Percentiles rank a stretch among this genome's conserved stretches.
Evolutionary conservation across 2,113 vertebrate species (phyloP).

Genomic region (Lota lota): DNA sequence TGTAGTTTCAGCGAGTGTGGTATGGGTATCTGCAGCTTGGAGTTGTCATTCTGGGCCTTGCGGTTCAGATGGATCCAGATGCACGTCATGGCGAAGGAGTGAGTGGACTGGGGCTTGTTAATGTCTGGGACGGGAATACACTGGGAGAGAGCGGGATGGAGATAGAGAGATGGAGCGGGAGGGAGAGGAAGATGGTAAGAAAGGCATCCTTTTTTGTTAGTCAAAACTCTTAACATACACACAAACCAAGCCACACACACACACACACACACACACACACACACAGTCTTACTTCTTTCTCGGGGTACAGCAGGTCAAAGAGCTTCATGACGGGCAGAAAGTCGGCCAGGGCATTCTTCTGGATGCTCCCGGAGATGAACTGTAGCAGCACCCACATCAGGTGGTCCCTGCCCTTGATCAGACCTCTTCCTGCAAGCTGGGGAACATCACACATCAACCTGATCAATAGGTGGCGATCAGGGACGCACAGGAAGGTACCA

Average conservation of each 20-base stretch:
- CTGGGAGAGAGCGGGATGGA: conserved; percentile 60
- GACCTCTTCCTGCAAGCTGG: conserved; percentile 93
- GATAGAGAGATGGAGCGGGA: not conserved
- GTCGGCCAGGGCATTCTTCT: conserved; percentile 95
- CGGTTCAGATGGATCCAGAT: conserved; percentile 99
- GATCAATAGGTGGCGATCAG: not conserved
- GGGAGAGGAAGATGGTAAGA: too few species aligned
- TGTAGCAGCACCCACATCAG: conserved; percentile 99
- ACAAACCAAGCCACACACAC: too few species aligned
- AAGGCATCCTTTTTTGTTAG: too few species aligned
- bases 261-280: not conserved
- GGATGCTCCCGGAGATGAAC: conserved; percentile 98
- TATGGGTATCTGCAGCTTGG: conserved; percentile 95
- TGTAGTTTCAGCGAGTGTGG: conserved; percentile 96
- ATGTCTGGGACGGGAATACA: conserved; percentile 98
- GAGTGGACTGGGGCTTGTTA: conserved; percentile 97
- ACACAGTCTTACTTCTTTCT: conserved; percentile 84
- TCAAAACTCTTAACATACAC: too few species aligned
- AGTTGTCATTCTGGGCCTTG: conserved; percentile 96
- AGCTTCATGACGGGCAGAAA: conserved; percentile 99
- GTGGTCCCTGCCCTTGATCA: conserved; percentile 98
- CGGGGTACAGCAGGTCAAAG: conserved; percentile 96
- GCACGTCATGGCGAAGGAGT: conserved; percentile 98
- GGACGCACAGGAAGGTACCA: not conserved
- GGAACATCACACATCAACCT: conserved; percentile 32